Evolutionary conservation across 1,140 invertebrate genomes (phyloP).

Genomic region (Holcopasites calliopsidis): DNA sequence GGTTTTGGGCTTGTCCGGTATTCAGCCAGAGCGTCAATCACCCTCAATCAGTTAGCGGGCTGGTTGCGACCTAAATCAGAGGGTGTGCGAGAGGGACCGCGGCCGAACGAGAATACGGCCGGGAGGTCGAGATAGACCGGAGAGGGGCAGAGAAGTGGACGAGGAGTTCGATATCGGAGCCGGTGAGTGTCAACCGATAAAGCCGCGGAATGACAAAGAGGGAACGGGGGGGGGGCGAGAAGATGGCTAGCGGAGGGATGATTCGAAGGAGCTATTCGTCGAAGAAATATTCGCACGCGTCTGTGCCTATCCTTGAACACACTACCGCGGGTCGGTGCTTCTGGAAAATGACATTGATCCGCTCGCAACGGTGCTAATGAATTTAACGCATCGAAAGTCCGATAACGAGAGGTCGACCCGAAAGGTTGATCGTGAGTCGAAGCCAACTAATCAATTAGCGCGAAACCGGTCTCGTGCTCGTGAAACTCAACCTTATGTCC

Average conservation of each 20-base stretch:
- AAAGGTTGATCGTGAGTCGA: slow-evolving; percentile 26
- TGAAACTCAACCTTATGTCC: background rate
- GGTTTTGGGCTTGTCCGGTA: slow-evolving; percentile 73
- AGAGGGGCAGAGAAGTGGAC: background rate
- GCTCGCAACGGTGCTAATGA: background rate
- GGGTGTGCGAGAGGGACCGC: slow-evolving; percentile 57
- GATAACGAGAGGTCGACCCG: background rate
- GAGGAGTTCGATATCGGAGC: slow-evolving; percentile 41
- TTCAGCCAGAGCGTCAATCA: slow-evolving; percentile 77
- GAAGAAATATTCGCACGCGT: no score
- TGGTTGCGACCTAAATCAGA: slow-evolving; percentile 74
- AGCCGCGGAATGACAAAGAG: slow-evolving; percentile 50
- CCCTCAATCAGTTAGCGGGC: slow-evolving; percentile 76
- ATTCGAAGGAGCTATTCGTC: slow-evolving; percentile 33
- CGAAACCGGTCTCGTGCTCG: background rate
- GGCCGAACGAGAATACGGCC: slow-evolving; percentile 42
- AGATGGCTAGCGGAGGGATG: background rate
- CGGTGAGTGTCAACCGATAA: slow-evolving; percentile 56
- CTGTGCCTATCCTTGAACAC: no score
- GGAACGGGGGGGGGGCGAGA: slow-evolving; percentile 31
- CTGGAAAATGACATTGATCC: slow-evolving; percentile 8
- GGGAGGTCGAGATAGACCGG: slow-evolving; percentile 49
- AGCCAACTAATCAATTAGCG: slow-evolving; percentile 33
- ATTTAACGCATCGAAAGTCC: slow-evolving; percentile 29
- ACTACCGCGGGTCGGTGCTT: no score